Evolutionary conservation across 2,113 vertebrate genomes (phyloP), one percentile per base, ranked within the genome.

Genomic region (Caranx melampygus): DNA sequence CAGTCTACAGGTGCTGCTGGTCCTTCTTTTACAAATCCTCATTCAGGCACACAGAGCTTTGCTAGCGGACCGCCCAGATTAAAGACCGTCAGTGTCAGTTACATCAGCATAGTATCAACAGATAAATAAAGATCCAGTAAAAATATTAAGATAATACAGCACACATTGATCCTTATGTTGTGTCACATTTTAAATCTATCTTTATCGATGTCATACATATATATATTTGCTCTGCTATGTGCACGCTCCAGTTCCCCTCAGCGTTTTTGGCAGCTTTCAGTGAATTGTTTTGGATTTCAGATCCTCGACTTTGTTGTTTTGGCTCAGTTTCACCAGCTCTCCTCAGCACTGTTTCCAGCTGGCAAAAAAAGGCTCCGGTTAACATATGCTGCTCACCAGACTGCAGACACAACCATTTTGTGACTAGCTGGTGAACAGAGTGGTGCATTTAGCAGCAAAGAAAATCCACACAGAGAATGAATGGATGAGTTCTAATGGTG

Each of bases 281-380:
- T 45, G 2, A 45, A 45, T 42, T n/a, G 18, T 18, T 64, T 44
- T 55, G 49, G 16, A 34, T 64, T 63, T 42, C 40, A 31, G 51
- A 35, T 7, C 64, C 64, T 20, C 10, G 4, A n/a, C 61, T 34
- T 62, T 44, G 51, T 57, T 55, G 6, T 55, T 75, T 31, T 57
- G 51, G 55, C 61, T 61, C 51, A 65, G 51, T 65, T 75, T 63
- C 68, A 54, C 33, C 0, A 21, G 11, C n/a, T 67, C 15, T 16
- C 26, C 26, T 54, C 13, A 45, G 54, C 5, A 6, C 37, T 0
- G 0, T 72, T 55, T 67, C 5, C 12, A 8, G 55, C 33, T 12
- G 33, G 26, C 64, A 37, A 31, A 3, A 60, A 45, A 54, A 64
- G 61, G 21, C 68, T 61, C 26, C 20, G 40, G 31, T 45, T 60